Base-by-base conservation (phyloP, 2,113 vertebrate genomes). In the Aplodontia rufa region DNA sequence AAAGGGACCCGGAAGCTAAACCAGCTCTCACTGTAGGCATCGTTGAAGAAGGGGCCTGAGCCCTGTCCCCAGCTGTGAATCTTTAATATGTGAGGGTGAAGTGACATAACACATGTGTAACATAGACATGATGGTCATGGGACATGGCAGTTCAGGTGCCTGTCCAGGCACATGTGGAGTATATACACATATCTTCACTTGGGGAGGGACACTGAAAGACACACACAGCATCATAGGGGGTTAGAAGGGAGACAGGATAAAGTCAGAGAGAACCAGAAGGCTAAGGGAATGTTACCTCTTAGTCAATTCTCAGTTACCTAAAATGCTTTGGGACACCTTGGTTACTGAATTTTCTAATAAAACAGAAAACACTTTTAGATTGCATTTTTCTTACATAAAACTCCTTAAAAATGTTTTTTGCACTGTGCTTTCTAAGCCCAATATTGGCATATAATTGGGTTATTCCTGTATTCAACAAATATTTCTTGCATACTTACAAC, bases 391-490 rank as follows among this genome's bases (percentile, higher is more conserved):
- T 51, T 78, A 69, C 16, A 51, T n/a, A 83, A 69, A 90, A 79
- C 69, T n/a, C 45, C 82, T 86, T 55, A 51, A 60, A 96, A 93
- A 87, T 71, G 49, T 14, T 47, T 71, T 24, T 32, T 68, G 14
- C 4, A 40, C 22, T 90, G 81, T 86, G 37, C 35, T 79, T 64
- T 30, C 28, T 93, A 74, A 60, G 28, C 64, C n/a, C 3, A 84
- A 64, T 17, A 58, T 20, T 26, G 5, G 35, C 78, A 53, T 60
- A 66, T 64, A 26, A 87, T 0, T 40, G 20, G 74, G 60, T 72
- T 80, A 66, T 93, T 72, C n/a, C 89, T 95, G 78, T 76, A 90
- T 60, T 95, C 71, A 45, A 37, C 53, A 79, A 76, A 45, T 62
- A 81, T 69, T 64, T 91, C 42, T 90, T 91, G n/a, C 26, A 51